Conservation (phyloP, 2,888 invertebrate genomes). For the Drosophila ustulata region DNA sequence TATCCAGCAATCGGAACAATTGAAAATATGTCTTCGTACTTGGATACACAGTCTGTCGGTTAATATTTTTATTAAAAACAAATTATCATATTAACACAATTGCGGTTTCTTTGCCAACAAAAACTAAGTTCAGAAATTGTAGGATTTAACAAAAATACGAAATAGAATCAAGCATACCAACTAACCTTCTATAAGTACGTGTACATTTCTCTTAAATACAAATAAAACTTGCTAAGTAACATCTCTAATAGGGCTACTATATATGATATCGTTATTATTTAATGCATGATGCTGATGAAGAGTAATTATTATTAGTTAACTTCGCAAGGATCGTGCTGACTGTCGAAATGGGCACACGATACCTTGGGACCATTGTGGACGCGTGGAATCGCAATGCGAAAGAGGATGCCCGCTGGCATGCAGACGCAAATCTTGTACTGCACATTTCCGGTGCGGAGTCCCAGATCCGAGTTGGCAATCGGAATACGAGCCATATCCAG, state of each 20-base stretch:
- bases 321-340: slow-evolving; percentile 83
- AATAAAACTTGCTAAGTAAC: slow-evolving; percentile 56
- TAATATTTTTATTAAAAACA: slow-evolving; percentile 43
- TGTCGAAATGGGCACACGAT: slow-evolving; percentile 83
- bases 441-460: slow-evolving; percentile 85
- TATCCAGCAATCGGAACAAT: slow-evolving; percentile 52
- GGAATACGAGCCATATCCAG: slow-evolving; percentile 91
- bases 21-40: slow-evolving; percentile 37
- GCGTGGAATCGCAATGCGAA: slow-evolving; percentile 90
- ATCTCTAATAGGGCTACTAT: slow-evolving; percentile 52
- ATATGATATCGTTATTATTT: slow-evolving; percentile 3
- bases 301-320: slow-evolving; percentile 45
- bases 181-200: slow-evolving; percentile 51
- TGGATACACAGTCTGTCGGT: slow-evolving; percentile 37
- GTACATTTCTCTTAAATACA: slow-evolving; percentile 65
- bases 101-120: slow-evolving; percentile 33
- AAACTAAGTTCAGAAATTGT: slow-evolving; percentile 25
- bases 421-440: slow-evolving; percentile 96
- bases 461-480: slow-evolving; percentile 86
- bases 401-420: slow-evolving; percentile 94
- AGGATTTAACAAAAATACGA: slow-evolving; percentile 22
- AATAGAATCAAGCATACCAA: slow-evolving; percentile 37
- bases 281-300: background rate
- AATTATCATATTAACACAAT: slow-evolving; percentile 22
- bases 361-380: slow-evolving; percentile 83